These are phyloP conservation scores for Parotia lawesii DNA, from an alignment of 2,113 vertebrate genomes.

Conservation along the genomic window DNA sequence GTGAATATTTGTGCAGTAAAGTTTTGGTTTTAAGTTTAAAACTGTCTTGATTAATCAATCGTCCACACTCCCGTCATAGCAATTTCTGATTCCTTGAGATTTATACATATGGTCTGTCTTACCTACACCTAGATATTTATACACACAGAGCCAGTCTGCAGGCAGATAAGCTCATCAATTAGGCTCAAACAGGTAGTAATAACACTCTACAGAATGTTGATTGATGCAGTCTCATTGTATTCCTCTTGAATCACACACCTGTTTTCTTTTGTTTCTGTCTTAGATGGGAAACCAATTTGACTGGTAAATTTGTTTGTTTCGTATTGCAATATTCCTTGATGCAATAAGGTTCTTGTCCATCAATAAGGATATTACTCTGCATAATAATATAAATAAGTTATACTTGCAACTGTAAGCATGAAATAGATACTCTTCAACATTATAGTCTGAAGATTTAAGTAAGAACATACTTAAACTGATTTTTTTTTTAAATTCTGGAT, in stretches of 20 bases:
- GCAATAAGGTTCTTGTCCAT: background rate
- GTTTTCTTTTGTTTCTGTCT: background rate
- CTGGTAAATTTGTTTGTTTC: background rate
- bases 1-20: constrained; percentile 37
- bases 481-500: background rate
- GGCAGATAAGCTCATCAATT: background rate
- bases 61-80: fast-evolving
- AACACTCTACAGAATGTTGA: background rate
- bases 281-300: background rate
- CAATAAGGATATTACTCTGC: background rate
- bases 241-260: background rate
- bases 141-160: background rate
- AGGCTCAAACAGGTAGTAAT: background rate
- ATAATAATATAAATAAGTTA: background rate
- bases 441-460: background rate
- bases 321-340: background rate
- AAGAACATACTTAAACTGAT: background rate
- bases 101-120: background rate
- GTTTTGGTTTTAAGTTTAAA: constrained; percentile 14
- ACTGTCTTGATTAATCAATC: background rate
- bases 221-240: background rate
- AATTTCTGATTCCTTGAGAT: background rate
- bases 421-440: background rate
- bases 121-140: background rate
- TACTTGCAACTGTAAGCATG: background rate